Conservation (phyloP, 2,113 vertebrate species). For the Lampris incognitus region DNA sequence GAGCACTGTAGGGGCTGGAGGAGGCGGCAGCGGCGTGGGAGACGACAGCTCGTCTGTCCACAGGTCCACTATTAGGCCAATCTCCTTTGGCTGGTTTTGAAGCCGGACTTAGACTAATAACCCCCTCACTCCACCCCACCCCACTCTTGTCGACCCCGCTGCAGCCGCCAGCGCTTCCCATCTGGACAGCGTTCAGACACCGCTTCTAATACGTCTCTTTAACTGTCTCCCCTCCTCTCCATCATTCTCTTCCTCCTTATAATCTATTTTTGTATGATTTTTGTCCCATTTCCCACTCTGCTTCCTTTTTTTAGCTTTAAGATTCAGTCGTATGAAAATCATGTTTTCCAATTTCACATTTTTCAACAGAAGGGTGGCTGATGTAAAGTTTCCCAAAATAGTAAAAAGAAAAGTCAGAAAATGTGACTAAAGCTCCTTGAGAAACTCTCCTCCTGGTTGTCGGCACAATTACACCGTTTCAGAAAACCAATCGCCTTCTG, state of each 20-base stretch:
- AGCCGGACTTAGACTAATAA: conserved; percentile 56
- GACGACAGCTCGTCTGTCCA: conserved; percentile 63
- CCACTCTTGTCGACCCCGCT: conserved; percentile 40
- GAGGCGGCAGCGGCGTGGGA: conserved; percentile 26
- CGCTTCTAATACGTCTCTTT: conserved; percentile 19
- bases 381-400: too few relatives aligned
- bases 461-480: too few relatives aligned
- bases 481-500: too few relatives aligned
- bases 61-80: conserved; percentile 59
- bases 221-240: conserved; percentile 8
- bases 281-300: conserved; percentile 41
- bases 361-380: too few relatives aligned
- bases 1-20: conserved; percentile 18
- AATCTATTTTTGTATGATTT: conserved; percentile 5
- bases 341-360: too few relatives aligned
- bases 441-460: too few relatives aligned
- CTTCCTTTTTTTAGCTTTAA: background rate
- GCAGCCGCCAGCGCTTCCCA: conserved; percentile 46
- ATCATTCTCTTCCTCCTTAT: conserved; percentile 17
- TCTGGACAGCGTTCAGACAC: conserved; percentile 61
- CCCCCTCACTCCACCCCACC: conserved; percentile 37
- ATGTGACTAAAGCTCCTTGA: too few relatives aligned
- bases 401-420: too few relatives aligned
- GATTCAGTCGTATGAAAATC: too few relatives aligned
- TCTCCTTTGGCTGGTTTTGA: conserved; percentile 58